Base-by-base conservation (phyloP, 2,888 invertebrate genomes). In the Meliscaeva auricollis region DNA sequence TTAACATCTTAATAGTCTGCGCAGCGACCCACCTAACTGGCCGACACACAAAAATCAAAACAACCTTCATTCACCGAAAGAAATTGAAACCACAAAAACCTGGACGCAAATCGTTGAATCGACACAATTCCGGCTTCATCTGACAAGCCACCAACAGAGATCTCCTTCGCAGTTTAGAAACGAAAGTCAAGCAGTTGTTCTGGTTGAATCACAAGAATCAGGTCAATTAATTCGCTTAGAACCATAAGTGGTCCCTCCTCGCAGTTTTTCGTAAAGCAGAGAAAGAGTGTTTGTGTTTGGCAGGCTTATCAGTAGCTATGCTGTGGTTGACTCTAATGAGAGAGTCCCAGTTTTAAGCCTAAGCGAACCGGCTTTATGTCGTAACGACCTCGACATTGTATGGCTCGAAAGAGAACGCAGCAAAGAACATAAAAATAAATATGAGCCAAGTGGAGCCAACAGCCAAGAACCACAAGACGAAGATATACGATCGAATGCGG, bases 331-430 rank as follows among this genome's bases (percentile, higher is more conserved):
- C 35, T 56, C 54, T 26, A 76, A 68, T 76, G 48, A 48, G 58
- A 17, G 41, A 70, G 44, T 62, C 56, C 52, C 41, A 74, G 58
- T 69, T 60, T n/a, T 38, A 68, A 48, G 30, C 15, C 20, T 32
- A 1, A 35, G 13, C 50, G 52, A 85, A 85, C 85, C 76, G 85
- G 85, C 84, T 75, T 69, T 22, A 3, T 66, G 66, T 66, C 41
- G 20, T 72, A 60, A 75, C 80, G 84, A 80, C 80, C 66, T 72
- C 66, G 73, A 85, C 68, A 80, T 80, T 69, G 70, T 3, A 50
- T n/a, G n/a, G 38, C 6, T 44, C 20, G 17, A 75, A 56, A 22
- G 56, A 75, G 68, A 77, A 81, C 62, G 46, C 60, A 13, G 46
- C 60, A 13, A 44, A 11, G 48, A 26, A 54, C 54, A 22, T 26